Base-by-base conservation (phyloP, 2,888 invertebrate genomes). In the Protophormia terraenovae region DNA sequence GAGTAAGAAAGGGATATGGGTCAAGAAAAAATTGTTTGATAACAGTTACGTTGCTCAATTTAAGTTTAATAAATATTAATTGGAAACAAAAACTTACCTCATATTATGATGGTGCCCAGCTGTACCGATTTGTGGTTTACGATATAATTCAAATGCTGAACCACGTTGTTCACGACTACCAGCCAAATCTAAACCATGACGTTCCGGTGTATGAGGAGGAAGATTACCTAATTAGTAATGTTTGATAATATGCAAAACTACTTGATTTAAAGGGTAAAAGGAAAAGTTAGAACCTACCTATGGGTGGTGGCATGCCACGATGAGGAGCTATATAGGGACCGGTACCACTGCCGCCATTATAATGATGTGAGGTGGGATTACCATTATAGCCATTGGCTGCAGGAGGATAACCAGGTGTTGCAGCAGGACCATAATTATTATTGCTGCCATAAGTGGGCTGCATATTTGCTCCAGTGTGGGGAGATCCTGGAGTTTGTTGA, bases 91-190 rank as follows among this genome's bases (percentile, higher is more conserved):
- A 24, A 89, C 93, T 93, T 94, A 96, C 96, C 96, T 96, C 93
- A 96, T 93, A 90, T 96, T 96, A 92, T 96, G 96, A 94, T 96
- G 96, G 92, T 95, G 95, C 89, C 92, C 92, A 32, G 91, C 90
- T 79, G 91, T 90, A 87, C 93, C 93, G 87, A 93, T 91, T 90
- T 97, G 95, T 10, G 98, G 98, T 93, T 98, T 98, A 87, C 97
- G 95, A 92, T 98, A 98, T 86, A 98, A 94, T 93, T 98, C 98
- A 92, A 98, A 98, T n/a, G 98, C 98, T 86, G 98, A 98, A 32
- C 98, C 98, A 75, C 98, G 94, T 90, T 98, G 97, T 91, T 98
- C 98, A 89, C 97, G 94, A 89, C 97, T 96, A 66, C 97, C 97
- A 72, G 97, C 97, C 91, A 98, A 93, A 92, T 95, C 95, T 93